Base-by-base conservation (phyloP, 2,888 invertebrate species). In the Sinohyriopsis cumingii region DNA sequence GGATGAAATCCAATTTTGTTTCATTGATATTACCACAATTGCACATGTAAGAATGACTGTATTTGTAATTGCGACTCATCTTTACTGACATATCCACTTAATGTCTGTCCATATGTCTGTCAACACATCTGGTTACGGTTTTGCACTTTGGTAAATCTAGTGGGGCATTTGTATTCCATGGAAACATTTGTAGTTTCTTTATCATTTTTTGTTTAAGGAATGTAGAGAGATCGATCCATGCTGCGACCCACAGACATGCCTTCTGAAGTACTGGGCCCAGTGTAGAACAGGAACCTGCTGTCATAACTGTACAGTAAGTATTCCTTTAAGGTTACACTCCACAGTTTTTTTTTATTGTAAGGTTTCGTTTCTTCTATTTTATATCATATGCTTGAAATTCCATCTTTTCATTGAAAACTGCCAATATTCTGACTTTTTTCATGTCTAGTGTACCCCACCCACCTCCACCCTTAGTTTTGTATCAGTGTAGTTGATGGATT, bases 181-280 rank as follows among this genome's bases (percentile, higher is more conserved):
- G 3, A 45, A 20, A 9, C 28, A 20, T 24, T 20, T 56, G n/a
- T 55, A 56, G 19, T 28, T 54, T 25, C 25, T 4, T 55, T 25
- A 18, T 59, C 9, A 45, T 33, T 65, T 64, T 72, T 75, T 62
- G 24, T 80, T 75, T 5, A 78, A 90, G 89, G 96, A 97, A 88
- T 98, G 98, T 91, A 93, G 94, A 77, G 92, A 93, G 84, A 91
- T 92, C 78, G 98, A 99, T 91, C 96, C 96, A 0, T 99, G 99
- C 92, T 99, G 99, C 91, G 98, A 99, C 91, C 96, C 98, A 64
- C 95, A 96, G 90, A 98, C 98, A 65, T 99, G 99, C 91, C 95
- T 97, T 78, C 93, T 99, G 81, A 95, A 94, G 80, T 94, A 95
- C 84, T 98, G 97, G 90, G 95, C 99, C 1, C 95, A 98, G 91